phyloP scores from a whole-genome alignment of 2,888 invertebrate species.

The Pristionchus maxplancki region DNA sequence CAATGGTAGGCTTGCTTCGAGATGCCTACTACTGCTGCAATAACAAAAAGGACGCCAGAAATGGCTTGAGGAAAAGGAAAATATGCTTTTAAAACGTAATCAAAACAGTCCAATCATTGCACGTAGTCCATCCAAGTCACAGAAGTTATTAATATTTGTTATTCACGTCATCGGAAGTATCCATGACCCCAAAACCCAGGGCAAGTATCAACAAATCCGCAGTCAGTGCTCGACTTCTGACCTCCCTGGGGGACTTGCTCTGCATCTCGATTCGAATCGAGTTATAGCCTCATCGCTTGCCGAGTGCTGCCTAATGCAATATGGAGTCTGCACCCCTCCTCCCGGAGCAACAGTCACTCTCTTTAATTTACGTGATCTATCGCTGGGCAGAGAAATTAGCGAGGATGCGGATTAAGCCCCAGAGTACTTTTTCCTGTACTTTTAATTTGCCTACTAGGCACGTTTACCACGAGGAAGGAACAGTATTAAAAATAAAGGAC shows the following conservation, averaged over 20 bases:
- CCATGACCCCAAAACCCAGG: background rate
- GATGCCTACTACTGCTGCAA: background rate
- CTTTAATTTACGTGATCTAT: background rate
- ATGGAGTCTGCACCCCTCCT: background rate
- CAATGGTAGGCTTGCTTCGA: background rate
- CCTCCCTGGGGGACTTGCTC: background rate
- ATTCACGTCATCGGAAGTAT: too few relatives aligned
- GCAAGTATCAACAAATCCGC: background rate
- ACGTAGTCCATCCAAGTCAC: too few relatives aligned
- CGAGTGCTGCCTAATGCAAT: conserved; percentile 36
- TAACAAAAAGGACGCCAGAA: conserved; percentile 1
- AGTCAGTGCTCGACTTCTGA: background rate
- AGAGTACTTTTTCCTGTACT: background rate
- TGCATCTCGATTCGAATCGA: background rate
- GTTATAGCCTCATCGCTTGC: background rate
- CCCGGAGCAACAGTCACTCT: conserved; percentile 9
- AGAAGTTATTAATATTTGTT: too few relatives aligned
- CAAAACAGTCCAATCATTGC: too few relatives aligned
- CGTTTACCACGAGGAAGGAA: background rate
- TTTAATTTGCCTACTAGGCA: background rate
- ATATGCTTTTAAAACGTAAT: too few relatives aligned
- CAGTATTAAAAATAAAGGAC: background rate
- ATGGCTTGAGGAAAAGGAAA: too few relatives aligned
- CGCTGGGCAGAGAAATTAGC: background rate
- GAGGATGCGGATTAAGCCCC: too few relatives aligned